phyloP scores from a whole-genome alignment of 2,888 invertebrate species.

The Andrena hattorfiana region DNA sequence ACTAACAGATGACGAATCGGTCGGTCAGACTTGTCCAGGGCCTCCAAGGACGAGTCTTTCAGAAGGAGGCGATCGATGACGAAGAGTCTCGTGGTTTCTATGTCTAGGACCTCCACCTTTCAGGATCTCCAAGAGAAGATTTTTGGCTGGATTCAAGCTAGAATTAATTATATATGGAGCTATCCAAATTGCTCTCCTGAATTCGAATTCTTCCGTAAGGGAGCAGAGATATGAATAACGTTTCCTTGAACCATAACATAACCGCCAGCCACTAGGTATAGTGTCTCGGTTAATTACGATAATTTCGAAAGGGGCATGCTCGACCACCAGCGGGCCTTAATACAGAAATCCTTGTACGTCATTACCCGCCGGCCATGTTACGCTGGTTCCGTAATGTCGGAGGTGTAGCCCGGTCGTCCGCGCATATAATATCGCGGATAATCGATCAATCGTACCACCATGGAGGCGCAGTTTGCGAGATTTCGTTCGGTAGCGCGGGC shows the following conservation, averaged over 20 bases:
- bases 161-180: too few relatives aligned
- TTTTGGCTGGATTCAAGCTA: too few relatives aligned
- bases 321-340: conserved; percentile 20
- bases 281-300: background rate
- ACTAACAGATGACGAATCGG: conserved; percentile 64
- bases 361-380: conserved; percentile 15
- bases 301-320: background rate
- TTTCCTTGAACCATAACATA: too few relatives aligned
- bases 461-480: conserved; percentile 52
- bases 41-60: conserved; percentile 24
- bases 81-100: too few relatives aligned
- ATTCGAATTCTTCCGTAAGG: too few relatives aligned
- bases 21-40: conserved; percentile 15
- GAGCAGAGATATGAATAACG: too few relatives aligned
- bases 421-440: conserved; percentile 53
- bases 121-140: too few relatives aligned
- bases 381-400: conserved; percentile 10
- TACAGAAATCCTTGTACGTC: conserved; percentile 39
- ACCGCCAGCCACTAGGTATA: background rate
- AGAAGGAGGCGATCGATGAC: background rate
- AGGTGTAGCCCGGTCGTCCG: background rate
- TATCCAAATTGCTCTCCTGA: too few relatives aligned
- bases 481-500: conserved; percentile 54
- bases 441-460: conserved; percentile 55
- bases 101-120: too few relatives aligned